These are phyloP conservation scores for Trissolcus basalis DNA, from an alignment of 1,140 invertebrate species.

Conservation along the genomic window DNA sequence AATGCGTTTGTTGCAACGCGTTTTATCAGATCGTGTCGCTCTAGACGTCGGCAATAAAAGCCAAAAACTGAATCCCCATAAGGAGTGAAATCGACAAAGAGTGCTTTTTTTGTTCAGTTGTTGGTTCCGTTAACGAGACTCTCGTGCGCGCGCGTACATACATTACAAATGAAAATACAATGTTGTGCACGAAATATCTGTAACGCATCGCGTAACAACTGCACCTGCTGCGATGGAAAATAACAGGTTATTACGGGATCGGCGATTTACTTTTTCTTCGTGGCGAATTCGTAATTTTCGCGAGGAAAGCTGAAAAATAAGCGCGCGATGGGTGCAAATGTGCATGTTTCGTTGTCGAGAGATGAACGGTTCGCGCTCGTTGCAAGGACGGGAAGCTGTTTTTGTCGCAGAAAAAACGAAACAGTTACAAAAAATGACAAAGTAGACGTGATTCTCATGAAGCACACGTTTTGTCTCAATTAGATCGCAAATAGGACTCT, in stretches of 20 bases:
- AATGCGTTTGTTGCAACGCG: constrained; percentile 38
- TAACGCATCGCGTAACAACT: constrained; percentile 58
- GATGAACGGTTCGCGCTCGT: constrained; percentile 13
- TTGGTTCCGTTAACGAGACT: constrained; percentile 57
- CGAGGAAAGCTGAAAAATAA: constrained; percentile 27
- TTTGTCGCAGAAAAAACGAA: background rate
- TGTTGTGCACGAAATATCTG: constrained; percentile 56
- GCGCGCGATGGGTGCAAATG: constrained; percentile 19
- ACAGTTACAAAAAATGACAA: constrained; percentile 2
- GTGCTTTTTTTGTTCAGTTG: constrained; percentile 47
- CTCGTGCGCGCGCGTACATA: constrained; percentile 48
- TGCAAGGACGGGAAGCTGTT: constrained; percentile 6
- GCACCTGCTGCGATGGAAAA: constrained; percentile 55
- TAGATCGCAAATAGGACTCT: constrained; percentile 24
- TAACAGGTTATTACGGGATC: constrained; percentile 54
- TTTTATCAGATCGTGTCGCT: constrained; percentile 46
- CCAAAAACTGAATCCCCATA: constrained; percentile 56
- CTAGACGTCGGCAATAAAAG: constrained; percentile 50
- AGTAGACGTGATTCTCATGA: constrained; percentile 14
- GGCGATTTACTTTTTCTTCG: constrained; percentile 40
- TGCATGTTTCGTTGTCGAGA: constrained; percentile 4
- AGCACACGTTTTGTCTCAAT: constrained; percentile 33
- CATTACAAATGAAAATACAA: constrained; percentile 57
- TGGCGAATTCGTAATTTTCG: constrained; percentile 31
- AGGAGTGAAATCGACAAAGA: constrained; percentile 59